Evolutionary conservation across 1,140 invertebrate genomes (phyloP), one percentile per base, ranked within the genome.

Genomic region (Heliconius hermathena): DNA sequence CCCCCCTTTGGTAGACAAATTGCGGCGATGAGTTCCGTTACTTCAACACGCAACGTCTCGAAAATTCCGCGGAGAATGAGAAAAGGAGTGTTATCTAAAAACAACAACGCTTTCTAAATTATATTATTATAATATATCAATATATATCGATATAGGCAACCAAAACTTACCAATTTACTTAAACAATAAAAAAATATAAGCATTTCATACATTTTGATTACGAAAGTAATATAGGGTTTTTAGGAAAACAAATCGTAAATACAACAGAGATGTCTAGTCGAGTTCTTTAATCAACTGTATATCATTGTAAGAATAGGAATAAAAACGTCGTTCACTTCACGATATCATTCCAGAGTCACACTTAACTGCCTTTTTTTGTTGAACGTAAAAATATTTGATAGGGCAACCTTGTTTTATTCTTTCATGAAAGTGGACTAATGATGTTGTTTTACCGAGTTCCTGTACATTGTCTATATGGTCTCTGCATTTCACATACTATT

Each of bases 381-480:
- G 74, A 82, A 85, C 76, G 82, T 83, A 84, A 87, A 84, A 85
- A 83, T 78, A 72, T 87, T 82, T 83, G 80, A 85, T 82, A 83
- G 78, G 76, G 78, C 78, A 54, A 71, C 78, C 60, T 57, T 77
- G 46, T 83, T 82, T 74, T 79, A 72, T 75, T 75, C 46, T 79
- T 76, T 79, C n/a, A 72, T 79, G 71, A 79, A 74, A 29, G 11
- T 66, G 26, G 1, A 1, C 11, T 66, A 26, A 16, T 66, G 60
- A 13, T 66, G 22, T 4, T 66, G 13, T 4, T 29, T 29, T 13
- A 66, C 1, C 3, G 60, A 29, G 60, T 13, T 22, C 54, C 8
- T 52, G 20, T 52, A 20, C 5, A 22, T 9, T 22, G 54, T 57
- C 22, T 3, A n/a, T 22, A 22, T 22, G 1, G 22, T 22, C 2